Evolutionary conservation across 2,888 invertebrate genomes (phyloP), one percentile per base, ranked within the genome.

Genomic region (Bhutanitis thaidina): DNA sequence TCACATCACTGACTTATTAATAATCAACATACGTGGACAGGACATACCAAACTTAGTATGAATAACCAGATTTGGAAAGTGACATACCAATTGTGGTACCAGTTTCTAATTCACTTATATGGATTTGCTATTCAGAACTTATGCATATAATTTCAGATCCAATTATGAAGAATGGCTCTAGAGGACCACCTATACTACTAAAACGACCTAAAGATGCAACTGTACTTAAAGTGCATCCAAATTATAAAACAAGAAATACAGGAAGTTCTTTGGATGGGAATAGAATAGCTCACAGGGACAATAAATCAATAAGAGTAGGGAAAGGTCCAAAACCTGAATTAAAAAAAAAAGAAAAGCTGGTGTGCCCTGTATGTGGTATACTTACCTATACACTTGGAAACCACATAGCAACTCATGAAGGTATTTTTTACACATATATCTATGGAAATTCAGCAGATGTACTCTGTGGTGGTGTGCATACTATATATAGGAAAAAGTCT

Each of bases 321-420:
- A 81, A 1, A 80, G 78, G 48, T 65, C 77, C 35, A 27, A 73
- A 70, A 39, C 65, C 66, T 0, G 67, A 69, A 3, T 57, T 71
- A 10, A 87, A 80, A 51, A 82, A 80, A 55, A 74, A 77, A 45
- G 90, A 90, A 55, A 90, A 90, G 65, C 74, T 88, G 53, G 88
- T 90, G 0, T 90, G 90, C 55, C 90, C 90, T 12, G 80, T 90
- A 5, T 90, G 90, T 67, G 90, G 90, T 14, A 86, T 90, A 60
- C 74, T 90, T 13, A 90, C 90, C 0, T 88, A 65, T 56, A 85
- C 87, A 34, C 67, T 90, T 43, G 84, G 86, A 34, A 88, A 86
- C 56, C 90, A 90, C 60, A 82, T 90, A 61, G 72, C 84, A 27
- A 90, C 87, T 14, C 90, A 90, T 74, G 81, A 87, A 80, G 90